Conservation (phyloP, 2,113 vertebrate genomes). For the Natator depressus region DNA sequence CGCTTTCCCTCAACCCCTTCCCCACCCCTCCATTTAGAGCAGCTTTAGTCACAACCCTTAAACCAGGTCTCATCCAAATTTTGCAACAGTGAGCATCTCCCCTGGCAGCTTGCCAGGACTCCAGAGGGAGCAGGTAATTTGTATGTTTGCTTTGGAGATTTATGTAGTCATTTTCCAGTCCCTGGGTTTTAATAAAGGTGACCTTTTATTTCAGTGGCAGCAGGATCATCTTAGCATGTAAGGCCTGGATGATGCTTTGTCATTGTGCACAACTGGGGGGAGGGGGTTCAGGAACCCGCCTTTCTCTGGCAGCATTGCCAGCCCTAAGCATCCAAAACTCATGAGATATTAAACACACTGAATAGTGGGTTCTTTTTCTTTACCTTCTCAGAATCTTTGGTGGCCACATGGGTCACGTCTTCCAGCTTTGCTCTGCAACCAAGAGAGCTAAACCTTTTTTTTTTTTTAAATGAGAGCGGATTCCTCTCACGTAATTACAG, state of each 20-base stretch:
- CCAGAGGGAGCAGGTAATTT: neutral
- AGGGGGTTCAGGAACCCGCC: no score
- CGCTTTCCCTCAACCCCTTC: fast-evolving
- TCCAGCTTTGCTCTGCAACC: no score
- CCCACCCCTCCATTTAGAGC: neutral
- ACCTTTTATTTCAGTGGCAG: neutral
- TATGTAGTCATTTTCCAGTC: neutral
- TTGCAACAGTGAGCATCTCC: fast-evolving
- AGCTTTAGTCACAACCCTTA: neutral
- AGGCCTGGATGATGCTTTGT: no score
- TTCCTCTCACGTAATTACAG: no score
- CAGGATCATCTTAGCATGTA: neutral
- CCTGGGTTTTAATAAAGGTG: neutral
- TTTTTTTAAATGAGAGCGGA: no score
- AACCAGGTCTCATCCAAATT: neutral
- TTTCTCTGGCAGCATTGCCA: no score
- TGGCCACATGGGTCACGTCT: no score
- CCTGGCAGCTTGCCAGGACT: neutral
- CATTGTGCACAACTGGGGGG: no score
- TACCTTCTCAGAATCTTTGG: neutral
- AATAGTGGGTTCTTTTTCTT: neutral
- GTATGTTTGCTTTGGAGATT: neutral
- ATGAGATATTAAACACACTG: neutral
- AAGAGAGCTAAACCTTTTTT: no score
- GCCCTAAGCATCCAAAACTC: neutral